Base-by-base conservation (phyloP, 1,140 invertebrate species). In the Contarinia nasturtii region DNA sequence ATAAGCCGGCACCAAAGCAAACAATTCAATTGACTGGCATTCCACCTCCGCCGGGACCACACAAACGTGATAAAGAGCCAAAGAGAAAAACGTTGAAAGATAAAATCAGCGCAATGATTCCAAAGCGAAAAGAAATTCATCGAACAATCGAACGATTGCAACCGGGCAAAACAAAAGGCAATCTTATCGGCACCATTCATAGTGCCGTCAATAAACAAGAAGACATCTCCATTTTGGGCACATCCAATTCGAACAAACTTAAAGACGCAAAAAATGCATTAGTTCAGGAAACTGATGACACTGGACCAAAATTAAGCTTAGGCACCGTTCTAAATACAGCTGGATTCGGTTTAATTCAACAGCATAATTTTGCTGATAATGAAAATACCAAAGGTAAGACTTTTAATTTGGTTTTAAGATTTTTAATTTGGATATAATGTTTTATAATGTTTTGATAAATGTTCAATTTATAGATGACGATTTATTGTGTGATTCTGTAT, bases 101-200 rank as follows among this genome's bases (percentile, higher is more conserved):
- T 12, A 64, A 64, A 41, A 50, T 57, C 11, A 54, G 55, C 19
- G 50, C 33, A 14, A 50, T 50, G 1, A 27, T 27, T 27, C 54
- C 67, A 8, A 73, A 75, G 58, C 73, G 77, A 57, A 71, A 78
- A 53, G 82, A 86, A 64, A 70, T 84, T 45, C 81, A 86, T 60
- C 68, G 82, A 50, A 86, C 82, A 2, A 87, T 86, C 48, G 82
- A 86, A 49, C 67, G 84, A 40, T 61, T 87, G 19, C 83, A 87
- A 54, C 83, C 82, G 8, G 84, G 82, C 4, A 85, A 87, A 66
- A 79, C 81, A 52, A 86, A 86, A 66, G 82, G 83, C 2, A 87
- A 86, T 67, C 66, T 86, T n/a, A 65, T 86, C 15, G 65, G 67
- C 10, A 73, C 69, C 57, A 56, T 71, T 34, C 64, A 66, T 47